Evolutionary conservation across 2,113 vertebrate genomes (phyloP), one percentile per base, ranked within the genome.

Genomic region (Pitta sordida): DNA sequence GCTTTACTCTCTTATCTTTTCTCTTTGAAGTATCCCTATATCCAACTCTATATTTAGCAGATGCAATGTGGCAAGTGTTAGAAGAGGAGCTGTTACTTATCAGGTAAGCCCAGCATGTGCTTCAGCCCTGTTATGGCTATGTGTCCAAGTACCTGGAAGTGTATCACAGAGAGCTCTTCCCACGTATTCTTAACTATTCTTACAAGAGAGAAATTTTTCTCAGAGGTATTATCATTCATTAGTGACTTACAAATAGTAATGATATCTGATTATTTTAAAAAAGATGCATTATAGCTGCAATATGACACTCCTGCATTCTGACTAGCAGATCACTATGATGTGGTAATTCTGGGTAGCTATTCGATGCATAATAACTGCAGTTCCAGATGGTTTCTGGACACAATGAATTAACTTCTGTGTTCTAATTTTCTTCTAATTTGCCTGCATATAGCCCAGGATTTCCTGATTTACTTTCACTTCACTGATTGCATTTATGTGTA

Each of bases 21-120:
- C 11, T 55, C 53, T 92, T 75, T 92, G 86, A 83, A 69, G 43
- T 29, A 6, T 44, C 27, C 48, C 55, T 82, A 63, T 64, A 44
- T 58, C 46, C 59, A 8, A 11, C 41, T 85, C 94, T 94, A 83
- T 94, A 86, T 96, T 92, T 95, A 92, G 92, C 49, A 91, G 44
- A 30, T 52, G 52, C 29, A 43, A 27, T 7, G 36, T 76, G 62
- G 36, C 53, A 62, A 85, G 36, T 49, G 32, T 63, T 91, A 36
- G 62, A 83, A 36, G 58, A 80, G 48, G 75, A 83, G 86, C 79
- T 69, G 36, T n/a, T 79, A 15, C 36, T 94, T 80, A 69, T 58
- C 55, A 5, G 8, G 15, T 30, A 67, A 84, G 22, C 19, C 41
- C 59, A 65, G 51, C 56, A 39, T 2, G 7, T 14, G 24, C 8